phyloP scores from a whole-genome alignment of 2,888 invertebrate genomes.

The Hedya salicella region DNA sequence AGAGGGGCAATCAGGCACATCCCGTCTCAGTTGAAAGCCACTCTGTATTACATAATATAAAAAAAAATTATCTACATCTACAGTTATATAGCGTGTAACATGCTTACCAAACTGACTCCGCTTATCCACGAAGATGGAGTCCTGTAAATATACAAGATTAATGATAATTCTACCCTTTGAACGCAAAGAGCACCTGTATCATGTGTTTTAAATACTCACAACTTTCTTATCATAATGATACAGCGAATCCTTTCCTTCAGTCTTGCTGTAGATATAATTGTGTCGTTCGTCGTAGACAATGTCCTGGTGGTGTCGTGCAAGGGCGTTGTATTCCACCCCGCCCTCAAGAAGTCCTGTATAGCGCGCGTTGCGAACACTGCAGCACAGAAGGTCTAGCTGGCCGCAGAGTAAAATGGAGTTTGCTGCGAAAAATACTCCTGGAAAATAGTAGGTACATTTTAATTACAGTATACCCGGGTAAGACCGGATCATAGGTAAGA shows the following conservation, averaged over 20 bases:
- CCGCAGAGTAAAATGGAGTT: constrained; percentile 76
- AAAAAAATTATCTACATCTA: no score
- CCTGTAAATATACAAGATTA: constrained; percentile 6
- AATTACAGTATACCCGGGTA: no score
- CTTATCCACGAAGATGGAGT: constrained; percentile 18
- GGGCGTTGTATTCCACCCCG: constrained; percentile 58
- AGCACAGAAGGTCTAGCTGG: constrained; percentile 75
- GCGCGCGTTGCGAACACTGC: constrained; percentile 70
- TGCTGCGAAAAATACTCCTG: constrained; percentile 74
- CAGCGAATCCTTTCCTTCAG: constrained; percentile 60
- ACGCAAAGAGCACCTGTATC: background rate
- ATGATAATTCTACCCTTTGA: background rate
- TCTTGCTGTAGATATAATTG: constrained; percentile 64
- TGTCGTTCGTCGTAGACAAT: constrained; percentile 65
- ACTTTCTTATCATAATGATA: constrained; percentile 66
- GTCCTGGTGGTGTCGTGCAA: constrained; percentile 50
- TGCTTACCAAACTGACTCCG: constrained; percentile 30
- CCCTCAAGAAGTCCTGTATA: constrained; percentile 66
- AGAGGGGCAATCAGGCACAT: no score
- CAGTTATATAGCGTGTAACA: no score
- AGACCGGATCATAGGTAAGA: no score
- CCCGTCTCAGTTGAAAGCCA: no score
- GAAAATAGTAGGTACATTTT: background rate
- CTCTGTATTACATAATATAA: no score
- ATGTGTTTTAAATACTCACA: constrained; percentile 55